Conservation (phyloP, 1,140 invertebrate genomes). For the Zaprionus vittiger region DNA sequence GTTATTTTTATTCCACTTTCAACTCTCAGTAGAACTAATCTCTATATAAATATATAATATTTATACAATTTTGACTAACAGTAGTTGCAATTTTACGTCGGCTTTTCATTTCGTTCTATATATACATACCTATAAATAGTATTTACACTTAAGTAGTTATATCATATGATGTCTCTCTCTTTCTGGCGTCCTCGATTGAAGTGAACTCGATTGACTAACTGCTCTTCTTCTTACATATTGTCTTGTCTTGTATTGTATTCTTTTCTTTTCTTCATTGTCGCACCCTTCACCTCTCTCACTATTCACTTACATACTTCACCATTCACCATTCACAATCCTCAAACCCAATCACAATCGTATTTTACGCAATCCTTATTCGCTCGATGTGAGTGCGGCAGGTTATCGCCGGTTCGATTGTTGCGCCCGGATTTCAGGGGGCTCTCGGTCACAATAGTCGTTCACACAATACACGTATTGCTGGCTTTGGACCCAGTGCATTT, state of each 20-base stretch:
- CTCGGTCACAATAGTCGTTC: slow-evolving; percentile 77
- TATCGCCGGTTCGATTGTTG: slow-evolving; percentile 82
- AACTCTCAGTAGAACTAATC: slow-evolving; percentile 10
- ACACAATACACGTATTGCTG: slow-evolving; percentile 68
- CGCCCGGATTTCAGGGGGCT: slow-evolving; percentile 79
- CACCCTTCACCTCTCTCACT: slow-evolving; percentile 22
- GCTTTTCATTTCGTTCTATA: slow-evolving; percentile 1
- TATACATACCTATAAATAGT: neutral
- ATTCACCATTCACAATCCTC: slow-evolving; percentile 31
- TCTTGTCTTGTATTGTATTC: slow-evolving; percentile 73
- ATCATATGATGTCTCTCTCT: slow-evolving; percentile 12
- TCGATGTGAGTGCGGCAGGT: slow-evolving; percentile 55
- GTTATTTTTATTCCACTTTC: slow-evolving; percentile 45
- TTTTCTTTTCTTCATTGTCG: slow-evolving; percentile 48
- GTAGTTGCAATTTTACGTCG: slow-evolving; percentile 5
- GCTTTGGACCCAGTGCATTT: slow-evolving; percentile 57
- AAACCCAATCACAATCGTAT: neutral
- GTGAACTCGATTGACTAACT: slow-evolving; percentile 46
- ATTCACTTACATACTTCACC: neutral
- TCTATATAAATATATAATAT: slow-evolving; percentile 6
- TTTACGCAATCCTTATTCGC: slow-evolving; percentile 19
- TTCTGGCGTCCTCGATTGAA: neutral
- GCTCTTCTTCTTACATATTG: slow-evolving; percentile 41
- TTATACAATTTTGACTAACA: slow-evolving; percentile 19
- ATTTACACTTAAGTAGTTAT: slow-evolving; percentile 18